Conservation (phyloP, 2,797 vertebrate species). For the Enteromius mattozi region DNA sequence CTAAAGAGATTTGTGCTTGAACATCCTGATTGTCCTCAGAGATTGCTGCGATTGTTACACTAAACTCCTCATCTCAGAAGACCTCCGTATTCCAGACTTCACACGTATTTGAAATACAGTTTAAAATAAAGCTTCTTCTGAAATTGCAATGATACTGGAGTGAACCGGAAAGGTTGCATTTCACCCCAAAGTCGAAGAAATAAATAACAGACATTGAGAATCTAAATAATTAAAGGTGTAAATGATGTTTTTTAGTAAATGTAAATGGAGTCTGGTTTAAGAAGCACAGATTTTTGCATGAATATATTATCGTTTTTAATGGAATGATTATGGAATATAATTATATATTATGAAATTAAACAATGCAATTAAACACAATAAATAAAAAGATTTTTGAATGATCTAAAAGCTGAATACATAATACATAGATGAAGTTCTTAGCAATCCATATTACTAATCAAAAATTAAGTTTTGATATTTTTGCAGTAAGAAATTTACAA, state of each 20-base stretch:
- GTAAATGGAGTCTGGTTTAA: not conserved
- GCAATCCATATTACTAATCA: no score
- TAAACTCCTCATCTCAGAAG: not conserved
- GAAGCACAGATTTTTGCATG: not conserved
- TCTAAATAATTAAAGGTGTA: not conserved
- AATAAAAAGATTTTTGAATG: no score
- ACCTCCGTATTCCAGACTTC: not conserved
- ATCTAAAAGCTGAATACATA: no score
- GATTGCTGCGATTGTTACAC: not conserved
- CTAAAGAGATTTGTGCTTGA: slow-evolving; percentile 33
- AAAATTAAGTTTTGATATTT: no score
- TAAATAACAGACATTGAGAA: not conserved
- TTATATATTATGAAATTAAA: not conserved
- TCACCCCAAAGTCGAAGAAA: not conserved
- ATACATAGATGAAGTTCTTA: no score
- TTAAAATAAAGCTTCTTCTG: not conserved
- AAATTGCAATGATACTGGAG: not conserved
- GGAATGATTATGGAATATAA: not conserved
- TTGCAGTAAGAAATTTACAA: no score
- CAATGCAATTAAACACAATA: not conserved
- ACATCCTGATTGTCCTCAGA: slow-evolving; percentile 3
- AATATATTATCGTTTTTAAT: not conserved
- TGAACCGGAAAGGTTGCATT: not conserved
- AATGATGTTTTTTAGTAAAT: no score
- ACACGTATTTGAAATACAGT: not conserved